A percentile compares a stretch with the other conserved stretches of the same genome.
phyloP scores from a whole-genome alignment of 2,888 invertebrate genomes.

The Limnephilus lunatus region DNA sequence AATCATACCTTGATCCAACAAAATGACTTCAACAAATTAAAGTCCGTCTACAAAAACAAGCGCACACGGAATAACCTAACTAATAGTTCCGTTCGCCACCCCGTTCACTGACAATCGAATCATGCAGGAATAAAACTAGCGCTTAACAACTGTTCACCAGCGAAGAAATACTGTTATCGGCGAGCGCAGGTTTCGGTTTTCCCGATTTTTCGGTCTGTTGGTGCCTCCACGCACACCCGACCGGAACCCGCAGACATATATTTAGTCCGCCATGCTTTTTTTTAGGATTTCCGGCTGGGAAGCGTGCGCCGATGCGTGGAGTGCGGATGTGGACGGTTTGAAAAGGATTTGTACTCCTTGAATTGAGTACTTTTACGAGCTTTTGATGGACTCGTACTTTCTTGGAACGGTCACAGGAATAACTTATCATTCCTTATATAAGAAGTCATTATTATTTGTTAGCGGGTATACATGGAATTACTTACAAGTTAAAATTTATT shows the following conservation, averaged over 20 bases:
- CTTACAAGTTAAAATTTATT: too few species aligned
- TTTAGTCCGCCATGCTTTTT: slow-evolving; percentile 54
- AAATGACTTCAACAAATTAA: not conserved
- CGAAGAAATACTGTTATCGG: slow-evolving; percentile 25
- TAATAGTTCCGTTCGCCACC: not conserved
- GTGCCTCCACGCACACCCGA: slow-evolving; percentile 51
- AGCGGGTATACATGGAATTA: not conserved
- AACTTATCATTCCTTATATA: not conserved
- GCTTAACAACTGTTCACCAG: slow-evolving; percentile 12
- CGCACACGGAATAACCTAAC: not conserved
- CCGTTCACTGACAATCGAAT: slow-evolving; percentile 12
- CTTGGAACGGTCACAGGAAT: not conserved
- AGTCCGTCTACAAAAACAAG: not conserved
- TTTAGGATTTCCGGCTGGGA: slow-evolving; percentile 45
- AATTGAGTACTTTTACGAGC: not conserved
- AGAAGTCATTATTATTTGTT: not conserved
- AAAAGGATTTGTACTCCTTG: not conserved
- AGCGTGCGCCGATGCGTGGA: slow-evolving; percentile 44
- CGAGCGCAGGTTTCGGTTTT: slow-evolving; percentile 43
- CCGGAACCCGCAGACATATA: slow-evolving; percentile 54
- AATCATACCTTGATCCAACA: not conserved
- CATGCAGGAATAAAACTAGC: slow-evolving; percentile 34
- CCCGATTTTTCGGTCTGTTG: slow-evolving; percentile 59
- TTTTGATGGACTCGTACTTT: not conserved
- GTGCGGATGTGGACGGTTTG: not conserved